These are phyloP conservation scores for Euplexia lucipara DNA, from an alignment of 2,888 invertebrate species.

Conservation along the genomic window DNA sequence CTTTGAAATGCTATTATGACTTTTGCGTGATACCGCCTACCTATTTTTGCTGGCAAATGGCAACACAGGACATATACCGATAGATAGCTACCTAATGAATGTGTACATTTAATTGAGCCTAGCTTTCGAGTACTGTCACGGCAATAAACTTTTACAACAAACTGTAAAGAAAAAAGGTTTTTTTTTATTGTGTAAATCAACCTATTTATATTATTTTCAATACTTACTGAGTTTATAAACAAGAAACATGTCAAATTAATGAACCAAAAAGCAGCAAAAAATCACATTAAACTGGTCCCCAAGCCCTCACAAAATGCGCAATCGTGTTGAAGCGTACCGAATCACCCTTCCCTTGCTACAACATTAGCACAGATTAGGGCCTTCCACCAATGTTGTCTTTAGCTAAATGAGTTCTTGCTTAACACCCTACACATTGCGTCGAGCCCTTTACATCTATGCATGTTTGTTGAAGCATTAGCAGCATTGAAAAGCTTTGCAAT, in stretches of 20 bases:
- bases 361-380: slow-evolving; percentile 80
- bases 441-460: slow-evolving; percentile 48
- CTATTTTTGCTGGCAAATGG: slow-evolving; percentile 42
- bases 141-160: slow-evolving; percentile 5
- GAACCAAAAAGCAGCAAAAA: slow-evolving; percentile 48
- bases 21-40: slow-evolving; percentile 42
- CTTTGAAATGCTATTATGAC: slow-evolving; percentile 43
- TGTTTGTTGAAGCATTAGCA: slow-evolving; percentile 62
- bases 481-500: slow-evolving; percentile 64
- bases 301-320: slow-evolving; percentile 68
- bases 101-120: slow-evolving; percentile 21
- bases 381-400: slow-evolving; percentile 70
- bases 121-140: slow-evolving; percentile 20
- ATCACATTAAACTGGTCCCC: slow-evolving; percentile 46
- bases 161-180: background rate
- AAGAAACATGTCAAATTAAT: slow-evolving; percentile 48
- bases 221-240: slow-evolving; percentile 23
- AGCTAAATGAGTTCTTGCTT: slow-evolving; percentile 58
- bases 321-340: slow-evolving; percentile 78
- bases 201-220: no score
- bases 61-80: background rate
- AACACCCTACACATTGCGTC: slow-evolving; percentile 66
- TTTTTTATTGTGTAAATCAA: no score
- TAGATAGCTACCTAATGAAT: slow-evolving; percentile 34
- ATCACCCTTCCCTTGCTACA: slow-evolving; percentile 77